These are phyloP conservation scores for Zoroaster sp. DNA, from an alignment of 53 echinoderm and acorn worm species.

Conservation along the genomic window DNA sequence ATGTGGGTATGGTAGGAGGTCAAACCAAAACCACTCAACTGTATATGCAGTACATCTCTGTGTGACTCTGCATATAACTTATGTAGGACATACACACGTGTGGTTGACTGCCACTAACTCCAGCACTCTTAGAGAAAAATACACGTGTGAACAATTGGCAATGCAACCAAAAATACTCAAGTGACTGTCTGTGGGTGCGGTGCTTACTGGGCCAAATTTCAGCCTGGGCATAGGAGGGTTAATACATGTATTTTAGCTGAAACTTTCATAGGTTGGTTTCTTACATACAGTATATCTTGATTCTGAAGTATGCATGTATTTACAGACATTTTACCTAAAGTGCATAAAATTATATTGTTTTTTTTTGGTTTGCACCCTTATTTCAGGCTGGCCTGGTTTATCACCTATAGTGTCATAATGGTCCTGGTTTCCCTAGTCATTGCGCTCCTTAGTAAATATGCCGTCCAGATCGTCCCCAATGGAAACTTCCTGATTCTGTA, in stretches of 20 bases:
- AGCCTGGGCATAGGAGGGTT: not conserved
- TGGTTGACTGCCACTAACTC: too few relatives aligned
- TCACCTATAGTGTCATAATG: conserved; percentile 61
- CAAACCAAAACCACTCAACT: too few relatives aligned
- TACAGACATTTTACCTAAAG: not conserved
- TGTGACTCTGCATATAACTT: too few relatives aligned
- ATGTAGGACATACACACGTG: too few relatives aligned
- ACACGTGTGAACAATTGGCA: too few relatives aligned
- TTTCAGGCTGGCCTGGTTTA: conserved; percentile 70
- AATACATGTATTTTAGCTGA: not conserved
- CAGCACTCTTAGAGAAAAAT: too few relatives aligned
- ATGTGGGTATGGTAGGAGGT: too few relatives aligned
- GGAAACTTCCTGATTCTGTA: conserved; percentile 71
- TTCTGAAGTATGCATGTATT: not conserved
- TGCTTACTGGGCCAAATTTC: not conserved
- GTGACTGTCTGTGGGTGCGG: too few relatives aligned
- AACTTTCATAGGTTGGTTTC: not conserved
- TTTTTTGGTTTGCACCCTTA: not conserved
- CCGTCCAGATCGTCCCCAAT: conserved; percentile 36
- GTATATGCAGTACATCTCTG: too few relatives aligned
- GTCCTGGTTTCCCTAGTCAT: conserved; percentile 32
- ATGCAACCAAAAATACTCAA: too few relatives aligned
- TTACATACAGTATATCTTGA: not conserved
- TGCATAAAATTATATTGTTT: not conserved
- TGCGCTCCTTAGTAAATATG: conserved; percentile 40